Conservation (phyloP, 2,113 vertebrate genomes). For the Nothoprocta perdicaria region DNA sequence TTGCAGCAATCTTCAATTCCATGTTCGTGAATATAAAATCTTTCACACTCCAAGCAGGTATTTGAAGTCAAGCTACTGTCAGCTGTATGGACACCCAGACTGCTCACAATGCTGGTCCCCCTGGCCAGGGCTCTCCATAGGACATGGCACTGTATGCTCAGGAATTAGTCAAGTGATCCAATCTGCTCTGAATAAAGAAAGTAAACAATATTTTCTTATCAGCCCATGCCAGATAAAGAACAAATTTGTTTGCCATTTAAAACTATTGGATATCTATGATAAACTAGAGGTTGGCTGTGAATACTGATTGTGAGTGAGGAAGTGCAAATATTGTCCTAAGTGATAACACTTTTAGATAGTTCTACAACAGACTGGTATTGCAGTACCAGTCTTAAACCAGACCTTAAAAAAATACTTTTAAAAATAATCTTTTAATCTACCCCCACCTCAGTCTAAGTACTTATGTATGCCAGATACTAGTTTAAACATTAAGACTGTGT, state of each 20-base stretch:
- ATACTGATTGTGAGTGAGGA: background rate
- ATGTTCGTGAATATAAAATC: background rate
- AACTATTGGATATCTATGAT: background rate
- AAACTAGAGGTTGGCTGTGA: background rate
- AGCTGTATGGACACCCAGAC: background rate
- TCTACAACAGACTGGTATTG: background rate
- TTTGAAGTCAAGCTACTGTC: background rate
- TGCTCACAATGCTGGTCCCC: background rate
- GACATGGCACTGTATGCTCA: background rate
- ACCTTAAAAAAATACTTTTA: background rate
- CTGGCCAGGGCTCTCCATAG: background rate
- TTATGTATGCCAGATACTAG: background rate
- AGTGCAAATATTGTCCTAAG: constrained; percentile 10
- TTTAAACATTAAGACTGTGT: constrained; percentile 32
- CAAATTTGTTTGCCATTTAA: background rate
- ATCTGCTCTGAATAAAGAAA: background rate
- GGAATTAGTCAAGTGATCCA: background rate
- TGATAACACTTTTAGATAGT: background rate
- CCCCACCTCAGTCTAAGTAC: background rate
- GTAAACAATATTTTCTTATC: constrained; percentile 10
- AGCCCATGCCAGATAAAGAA: background rate
- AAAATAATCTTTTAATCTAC: constrained; percentile 36
- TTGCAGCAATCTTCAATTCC: background rate
- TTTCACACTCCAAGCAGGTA: background rate
- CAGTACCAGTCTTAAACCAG: background rate